Conservation (phyloP, 2,797 vertebrate genomes). For the Silurus aristotelis region DNA sequence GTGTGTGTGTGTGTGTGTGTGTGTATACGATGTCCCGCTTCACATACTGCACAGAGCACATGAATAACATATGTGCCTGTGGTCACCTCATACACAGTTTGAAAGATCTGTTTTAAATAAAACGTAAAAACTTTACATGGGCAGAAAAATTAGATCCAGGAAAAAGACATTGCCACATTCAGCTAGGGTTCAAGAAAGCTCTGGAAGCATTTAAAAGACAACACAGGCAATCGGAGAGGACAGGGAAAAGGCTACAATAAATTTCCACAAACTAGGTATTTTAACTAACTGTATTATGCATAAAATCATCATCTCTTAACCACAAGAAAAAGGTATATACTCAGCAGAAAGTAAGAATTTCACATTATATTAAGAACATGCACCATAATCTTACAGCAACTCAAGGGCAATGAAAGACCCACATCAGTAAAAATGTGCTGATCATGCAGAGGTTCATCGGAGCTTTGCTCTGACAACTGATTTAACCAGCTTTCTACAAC, state of each 20-base stretch:
- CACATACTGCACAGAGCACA: slow-evolving; percentile 31
- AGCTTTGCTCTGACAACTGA: not conserved
- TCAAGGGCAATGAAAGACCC: not conserved
- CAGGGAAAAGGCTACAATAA: not conserved
- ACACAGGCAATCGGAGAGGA: not conserved
- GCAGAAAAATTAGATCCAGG: slow-evolving; percentile 14
- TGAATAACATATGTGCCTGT: slow-evolving; percentile 36
- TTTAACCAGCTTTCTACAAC: not conserved
- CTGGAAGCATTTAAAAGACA: slow-evolving; percentile 3
- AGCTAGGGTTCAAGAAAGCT: not conserved
- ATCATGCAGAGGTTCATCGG: not conserved
- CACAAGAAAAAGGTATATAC: not conserved
- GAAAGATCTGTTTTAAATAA: slow-evolving; percentile 41
- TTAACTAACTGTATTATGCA: not conserved
- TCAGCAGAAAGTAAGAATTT: not conserved
- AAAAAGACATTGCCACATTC: not conserved
- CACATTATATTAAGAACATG: not conserved
- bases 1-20: slow-evolving; percentile 5
- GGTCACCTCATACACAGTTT: not conserved
- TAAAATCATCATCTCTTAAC: not conserved
- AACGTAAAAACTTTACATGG: slow-evolving; percentile 30
- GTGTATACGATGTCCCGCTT: not conserved
- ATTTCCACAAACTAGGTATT: not conserved
- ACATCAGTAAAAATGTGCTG: not conserved
- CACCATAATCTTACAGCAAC: not conserved